Evolutionary conservation across 2,888 invertebrate species (phyloP).

Genomic region (Bruchidius siliquastri): DNA sequence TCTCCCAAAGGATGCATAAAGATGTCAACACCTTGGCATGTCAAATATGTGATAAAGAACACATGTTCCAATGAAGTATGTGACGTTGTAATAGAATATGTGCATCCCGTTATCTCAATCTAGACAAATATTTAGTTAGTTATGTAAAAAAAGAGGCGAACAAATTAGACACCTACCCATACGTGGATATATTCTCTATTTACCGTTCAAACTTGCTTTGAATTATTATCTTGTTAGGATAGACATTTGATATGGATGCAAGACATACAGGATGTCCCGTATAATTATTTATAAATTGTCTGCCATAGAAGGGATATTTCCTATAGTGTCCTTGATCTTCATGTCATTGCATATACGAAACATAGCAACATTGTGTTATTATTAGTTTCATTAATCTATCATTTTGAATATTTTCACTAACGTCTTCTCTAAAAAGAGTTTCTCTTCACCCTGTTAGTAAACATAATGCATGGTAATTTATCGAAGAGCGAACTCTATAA

Average conservation of each 20-base stretch:
- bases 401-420: too few relatives aligned
- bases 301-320: too few relatives aligned
- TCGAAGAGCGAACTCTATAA: not conserved
- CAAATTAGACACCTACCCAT: not conserved
- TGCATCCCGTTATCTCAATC: not conserved
- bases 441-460: not conserved
- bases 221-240: not conserved
- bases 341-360: too few relatives aligned
- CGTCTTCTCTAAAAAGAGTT: too few relatives aligned
- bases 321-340: too few relatives aligned
- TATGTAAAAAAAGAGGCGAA: not conserved
- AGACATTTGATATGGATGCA: not conserved
- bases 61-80: not conserved
- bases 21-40: not conserved
- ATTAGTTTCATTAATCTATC: too few relatives aligned
- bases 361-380: too few relatives aligned
- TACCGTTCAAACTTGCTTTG: not conserved
- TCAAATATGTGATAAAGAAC: not conserved
- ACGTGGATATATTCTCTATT: not conserved
- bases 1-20: not conserved
- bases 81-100: not conserved
- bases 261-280: not conserved
- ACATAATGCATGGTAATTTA: not conserved
- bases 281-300: not conserved
- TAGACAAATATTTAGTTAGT: not conserved